These are phyloP conservation scores for Holothuria glaberrima DNA, from an alignment of 35 echinoderm and acorn worm genomes.

Conservation along the genomic window DNA sequence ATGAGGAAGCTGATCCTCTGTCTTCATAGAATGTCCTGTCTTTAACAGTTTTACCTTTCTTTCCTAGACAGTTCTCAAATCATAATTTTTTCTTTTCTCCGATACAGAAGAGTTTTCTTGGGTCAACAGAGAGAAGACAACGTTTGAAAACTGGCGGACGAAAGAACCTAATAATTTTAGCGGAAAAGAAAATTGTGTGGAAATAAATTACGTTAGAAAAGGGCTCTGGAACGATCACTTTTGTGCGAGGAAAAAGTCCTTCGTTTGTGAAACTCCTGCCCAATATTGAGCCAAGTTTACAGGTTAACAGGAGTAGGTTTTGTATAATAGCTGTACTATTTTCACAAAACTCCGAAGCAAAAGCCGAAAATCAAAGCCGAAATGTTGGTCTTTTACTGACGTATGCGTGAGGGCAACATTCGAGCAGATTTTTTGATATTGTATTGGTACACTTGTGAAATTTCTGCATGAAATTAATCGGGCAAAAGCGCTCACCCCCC, in stretches of 20 bases:
- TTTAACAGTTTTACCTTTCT: neutral
- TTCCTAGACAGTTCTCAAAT: neutral
- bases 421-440: too few relatives aligned
- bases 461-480: too few relatives aligned
- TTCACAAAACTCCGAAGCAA: too few relatives aligned
- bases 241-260: constrained; percentile 27
- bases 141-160: constrained; percentile 34
- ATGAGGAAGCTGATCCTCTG: too few relatives aligned
- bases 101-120: constrained; percentile 48
- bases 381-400: too few relatives aligned
- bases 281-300: neutral
- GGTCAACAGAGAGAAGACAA: constrained; percentile 42
- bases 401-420: too few relatives aligned
- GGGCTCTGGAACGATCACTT: constrained; percentile 55
- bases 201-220: constrained; percentile 47
- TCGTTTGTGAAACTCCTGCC: constrained; percentile 31
- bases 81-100: neutral
- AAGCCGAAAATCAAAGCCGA: too few relatives aligned
- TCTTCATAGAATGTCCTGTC: too few relatives aligned
- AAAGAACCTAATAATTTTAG: constrained; percentile 48
- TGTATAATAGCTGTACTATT: too few relatives aligned
- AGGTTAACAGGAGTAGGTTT: too few relatives aligned
- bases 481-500: too few relatives aligned
- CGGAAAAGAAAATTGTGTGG: constrained; percentile 42
- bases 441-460: too few relatives aligned